Evolutionary conservation across 2,113 vertebrate species (phyloP), one percentile per base, ranked within the genome.

Genomic region (Hystrix brachyura): DNA sequence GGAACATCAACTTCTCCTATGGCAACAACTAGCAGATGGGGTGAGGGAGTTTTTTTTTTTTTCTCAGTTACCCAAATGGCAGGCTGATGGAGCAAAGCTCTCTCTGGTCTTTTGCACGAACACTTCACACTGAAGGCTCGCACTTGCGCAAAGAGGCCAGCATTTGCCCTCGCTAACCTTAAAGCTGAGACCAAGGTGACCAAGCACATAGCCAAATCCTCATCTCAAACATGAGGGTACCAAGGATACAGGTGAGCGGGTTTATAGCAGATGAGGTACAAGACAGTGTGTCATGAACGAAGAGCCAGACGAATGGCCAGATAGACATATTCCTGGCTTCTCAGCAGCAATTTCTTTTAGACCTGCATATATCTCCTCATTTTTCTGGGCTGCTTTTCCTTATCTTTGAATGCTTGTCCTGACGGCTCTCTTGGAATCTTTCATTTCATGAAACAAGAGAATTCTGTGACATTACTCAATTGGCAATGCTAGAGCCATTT

Each of bases 191-290:
- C 0, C 4, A 18, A 43, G 0, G 5, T 13, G 60, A 59, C 15
- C 29, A 18, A 18, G 48, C 62, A 64, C 0, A 6, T 3, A 38
- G 79, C 27, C 59, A 76, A n/a, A 17, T 64, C 27, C 48, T 78
- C 32, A 13, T 25, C 65, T 78, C 48, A 76, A 86, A 27, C 3
- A 13, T 0, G 23, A 25, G n/a, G 25, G 0, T 13, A 19, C 3
- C 1, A 14, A 62, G 46, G 80, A 13, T 19, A 76, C 23, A 10
- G 5, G 14, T 19, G 34, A 65, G 19, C 65, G 53, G 59, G 17
- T 0, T 65, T 27, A 15, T 18, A 38, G 38, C 0, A 79, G 32
- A 57, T 14, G 19, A 19, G 2, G 13, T 2, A 5, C 6, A 34
- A 38, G 19, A 67, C 0, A 1, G n/a, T 19, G 8, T 9, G 10